These are phyloP conservation scores for Andrena marginata DNA, from an alignment of 2,888 invertebrate genomes.

Conservation along the genomic window DNA sequence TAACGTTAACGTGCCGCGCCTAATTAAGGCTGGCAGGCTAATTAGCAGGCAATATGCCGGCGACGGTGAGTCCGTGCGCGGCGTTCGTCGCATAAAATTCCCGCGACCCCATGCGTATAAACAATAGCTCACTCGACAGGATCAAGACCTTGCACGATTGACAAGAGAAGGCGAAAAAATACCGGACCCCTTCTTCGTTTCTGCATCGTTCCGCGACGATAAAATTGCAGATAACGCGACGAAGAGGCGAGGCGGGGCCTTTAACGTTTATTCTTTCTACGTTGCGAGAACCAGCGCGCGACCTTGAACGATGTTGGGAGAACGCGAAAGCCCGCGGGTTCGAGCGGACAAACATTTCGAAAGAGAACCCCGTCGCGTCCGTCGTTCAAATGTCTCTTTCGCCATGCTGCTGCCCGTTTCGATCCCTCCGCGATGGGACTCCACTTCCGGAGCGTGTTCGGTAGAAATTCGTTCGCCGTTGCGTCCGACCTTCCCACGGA, in stretches of 20 bases:
- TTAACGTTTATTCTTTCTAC: conserved; percentile 59
- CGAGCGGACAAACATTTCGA: conserved; percentile 31
- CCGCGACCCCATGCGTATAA: conserved; percentile 30
- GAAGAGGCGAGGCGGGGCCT: conserved; percentile 36
- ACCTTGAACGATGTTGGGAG: conserved; percentile 67
- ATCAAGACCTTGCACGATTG: conserved; percentile 49
- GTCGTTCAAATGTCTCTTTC: conserved; percentile 11
- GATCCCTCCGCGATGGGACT: not conserved
- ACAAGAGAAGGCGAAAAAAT: conserved; percentile 50
- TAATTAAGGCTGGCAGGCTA: not conserved
- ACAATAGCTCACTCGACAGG: conserved; percentile 42
- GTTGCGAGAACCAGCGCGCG: conserved; percentile 56
- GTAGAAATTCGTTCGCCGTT: too few species aligned
- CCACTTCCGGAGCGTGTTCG: not conserved
- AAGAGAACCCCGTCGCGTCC: conserved; percentile 28
- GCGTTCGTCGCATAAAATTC: conserved; percentile 2
- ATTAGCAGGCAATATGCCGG: not conserved
- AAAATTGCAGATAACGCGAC: conserved; percentile 62
- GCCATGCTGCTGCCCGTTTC: not conserved
- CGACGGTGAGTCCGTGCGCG: not conserved
- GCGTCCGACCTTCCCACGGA: too few species aligned
- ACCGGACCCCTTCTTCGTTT: conserved; percentile 28
- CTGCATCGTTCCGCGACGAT: conserved; percentile 49
- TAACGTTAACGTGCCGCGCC: not conserved
- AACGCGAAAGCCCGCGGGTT: conserved; percentile 54